Evolutionary conservation across 1,140 invertebrate genomes (phyloP).

Genomic region (Anoplolepis gracilipes): DNA sequence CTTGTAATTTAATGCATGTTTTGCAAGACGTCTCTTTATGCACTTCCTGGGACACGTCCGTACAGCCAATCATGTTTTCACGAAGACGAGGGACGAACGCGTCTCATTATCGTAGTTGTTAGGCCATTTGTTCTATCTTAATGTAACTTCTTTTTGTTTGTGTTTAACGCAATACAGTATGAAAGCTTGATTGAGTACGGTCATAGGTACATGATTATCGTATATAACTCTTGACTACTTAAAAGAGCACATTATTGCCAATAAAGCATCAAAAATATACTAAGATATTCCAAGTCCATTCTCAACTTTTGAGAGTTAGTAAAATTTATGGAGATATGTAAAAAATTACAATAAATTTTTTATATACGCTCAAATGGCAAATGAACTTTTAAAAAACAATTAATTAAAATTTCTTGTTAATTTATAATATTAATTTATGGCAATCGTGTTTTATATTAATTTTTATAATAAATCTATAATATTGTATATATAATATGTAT

Average conservation of each 20-base stretch:
- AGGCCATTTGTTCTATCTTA: slow-evolving; percentile 25
- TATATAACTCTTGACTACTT: slow-evolving; percentile 24
- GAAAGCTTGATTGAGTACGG: slow-evolving; percentile 50
- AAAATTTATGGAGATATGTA: neutral
- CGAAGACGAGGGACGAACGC: slow-evolving; percentile 61
- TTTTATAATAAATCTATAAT: neutral
- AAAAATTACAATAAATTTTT: slow-evolving; percentile 1
- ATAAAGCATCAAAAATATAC: slow-evolving; percentile 7
- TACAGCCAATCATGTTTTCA: slow-evolving; percentile 69
- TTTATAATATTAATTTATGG: neutral
- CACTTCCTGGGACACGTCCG: slow-evolving; percentile 52
- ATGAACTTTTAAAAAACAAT: neutral
- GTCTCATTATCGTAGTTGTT: slow-evolving; percentile 60
- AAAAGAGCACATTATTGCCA: slow-evolving; percentile 40
- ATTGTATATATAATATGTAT: neutral
- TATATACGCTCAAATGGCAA: neutral
- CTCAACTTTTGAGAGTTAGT: neutral
- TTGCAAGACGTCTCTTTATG: slow-evolving; percentile 65
- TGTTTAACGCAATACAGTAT: slow-evolving; percentile 9
- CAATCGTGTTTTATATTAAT: neutral
- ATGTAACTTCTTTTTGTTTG: slow-evolving; percentile 24
- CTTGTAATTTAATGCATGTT: slow-evolving; percentile 76
- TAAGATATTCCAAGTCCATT: neutral
- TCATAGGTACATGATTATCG: slow-evolving; percentile 26
- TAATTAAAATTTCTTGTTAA: neutral